Base-by-base conservation (phyloP, 2,888 invertebrate genomes). In the Calephelis perditalis region DNA sequence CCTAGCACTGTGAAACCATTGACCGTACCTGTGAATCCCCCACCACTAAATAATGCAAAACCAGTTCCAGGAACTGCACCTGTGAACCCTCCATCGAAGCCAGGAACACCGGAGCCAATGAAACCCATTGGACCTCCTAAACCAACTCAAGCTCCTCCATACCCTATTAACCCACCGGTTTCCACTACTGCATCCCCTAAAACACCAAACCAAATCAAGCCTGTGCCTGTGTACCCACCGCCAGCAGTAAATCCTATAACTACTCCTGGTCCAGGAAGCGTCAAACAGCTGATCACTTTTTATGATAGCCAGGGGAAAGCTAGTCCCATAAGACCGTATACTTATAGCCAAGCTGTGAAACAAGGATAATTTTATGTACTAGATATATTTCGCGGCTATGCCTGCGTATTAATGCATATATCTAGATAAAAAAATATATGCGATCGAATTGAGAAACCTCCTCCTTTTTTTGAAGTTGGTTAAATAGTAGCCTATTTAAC, bases 301-400 rank as follows among this genome's bases (percentile, higher is more conserved):
- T 90, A 89, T 67, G 84, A 90, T 59, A 82, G 78, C 59, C 84
- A 82, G 64, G 90, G 90, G 40, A 85, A 86, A 63, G 85, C 72
- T 1, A 88, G 88, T 59, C 75, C 74, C 0, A 87, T 90, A 57
- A 78, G 90, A 11, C 90, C 90, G 0, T 85, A 88, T 71, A 80
- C 78, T 58, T 90, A 90, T 72, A 86, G 87, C 60, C 81, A 84
- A 67, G 86, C 90, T 37, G 90, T 89, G n/a, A 89, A 87, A 69
- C 86, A 89, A 68, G 89, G 88, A 57, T 82, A 72, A 78, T 47
- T 45, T 47, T 47, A 37, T 7, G 5, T 26, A 26, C 26, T 26
- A 26, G 26, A 26, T 26, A 4, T 26, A 26, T 26, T 26, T 4
- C 26, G 26, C 26, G 26, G 26, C 26, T 26, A 26, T 26, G 26